These are phyloP conservation scores for Acromyrmex charruanus DNA, from an alignment of 1,140 invertebrate species.

Conservation along the genomic window DNA sequence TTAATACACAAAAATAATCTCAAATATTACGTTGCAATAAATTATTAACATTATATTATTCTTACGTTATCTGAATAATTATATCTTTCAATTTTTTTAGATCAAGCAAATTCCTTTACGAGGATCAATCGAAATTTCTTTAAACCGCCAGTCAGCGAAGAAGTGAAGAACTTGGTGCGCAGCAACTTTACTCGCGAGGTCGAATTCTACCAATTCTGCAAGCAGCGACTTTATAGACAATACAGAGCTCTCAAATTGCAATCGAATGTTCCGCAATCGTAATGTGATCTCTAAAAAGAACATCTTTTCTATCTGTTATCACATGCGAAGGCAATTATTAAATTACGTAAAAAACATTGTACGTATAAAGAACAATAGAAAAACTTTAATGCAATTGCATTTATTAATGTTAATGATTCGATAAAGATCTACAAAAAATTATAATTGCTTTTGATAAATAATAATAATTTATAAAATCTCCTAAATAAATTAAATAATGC, in stretches of 20 bases:
- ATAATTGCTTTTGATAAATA: neutral
- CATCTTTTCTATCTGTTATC: neutral
- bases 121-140: constrained; percentile 95
- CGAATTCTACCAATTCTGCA: constrained; percentile 96
- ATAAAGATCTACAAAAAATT: neutral
- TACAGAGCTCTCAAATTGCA: constrained; percentile 89
- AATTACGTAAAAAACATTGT: neutral
- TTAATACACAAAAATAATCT: neutral
- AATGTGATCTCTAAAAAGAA: constrained; percentile 7
- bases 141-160: constrained; percentile 94
- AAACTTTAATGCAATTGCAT: neutral
- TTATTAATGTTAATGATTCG: constrained; percentile 9
- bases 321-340: constrained; percentile 8
- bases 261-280: neutral
- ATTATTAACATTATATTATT: constrained; percentile 5
- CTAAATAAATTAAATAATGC: neutral
- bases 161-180: constrained; percentile 94
- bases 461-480: neutral
- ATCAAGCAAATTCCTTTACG: constrained; percentile 91
- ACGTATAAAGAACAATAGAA: neutral
- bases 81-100: constrained; percentile 83
- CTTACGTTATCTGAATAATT: constrained; percentile 6
- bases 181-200: constrained; percentile 96
- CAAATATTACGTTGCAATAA: neutral
- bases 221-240: constrained; percentile 93